Evolutionary conservation across 2,797 vertebrate genomes (phyloP), one percentile per base, ranked within the genome.

Genomic region (Periparus ater): DNA sequence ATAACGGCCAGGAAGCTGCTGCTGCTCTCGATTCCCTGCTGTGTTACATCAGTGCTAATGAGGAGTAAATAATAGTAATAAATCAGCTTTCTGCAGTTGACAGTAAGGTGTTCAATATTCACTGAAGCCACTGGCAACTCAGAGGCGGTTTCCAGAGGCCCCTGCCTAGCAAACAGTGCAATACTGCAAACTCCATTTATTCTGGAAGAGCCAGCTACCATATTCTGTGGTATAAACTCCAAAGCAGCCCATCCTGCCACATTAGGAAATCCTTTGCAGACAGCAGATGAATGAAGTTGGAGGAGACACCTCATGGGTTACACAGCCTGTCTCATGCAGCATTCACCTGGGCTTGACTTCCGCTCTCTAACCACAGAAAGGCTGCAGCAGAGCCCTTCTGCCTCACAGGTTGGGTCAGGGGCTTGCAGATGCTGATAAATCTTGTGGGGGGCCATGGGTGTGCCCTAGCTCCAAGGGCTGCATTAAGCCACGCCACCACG

Each of bases 11-110:
- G 77, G 51, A 81, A 72, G 50, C 79, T 60, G 71, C 76, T 77
- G 65, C 73, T 75, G 40, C 61, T 95, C 71, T 65, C 3, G 1
- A 30, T 60, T 85, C 87, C 87, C 74, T 82, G 72, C 70, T 68
- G 16, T 1, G 51, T 67, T 85, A 79, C 68, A 83, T 68, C 82
- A 58, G 53, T 26, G 65, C 61, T 85, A 88, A 85, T 67, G 51
- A 89, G 72, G 72, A 88, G 82, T 71, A 89, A 92, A 92, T 73
- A 91, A 79, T 58, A 95, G 75, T 58, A 85, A 87, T 30, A 30
- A 83, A 88, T 65, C 79, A 34, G 62, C 68, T 91, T 83, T 85
- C 84, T 82, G 53, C 89, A 61, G 30, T 2, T 72, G 80, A 71
- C 72, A 61, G 76, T 11, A 73, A 80, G 63, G 65, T 6, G 9